phyloP scores from a whole-genome alignment of 2,113 vertebrate genomes.

The Pelecanoides urinatrix region DNA sequence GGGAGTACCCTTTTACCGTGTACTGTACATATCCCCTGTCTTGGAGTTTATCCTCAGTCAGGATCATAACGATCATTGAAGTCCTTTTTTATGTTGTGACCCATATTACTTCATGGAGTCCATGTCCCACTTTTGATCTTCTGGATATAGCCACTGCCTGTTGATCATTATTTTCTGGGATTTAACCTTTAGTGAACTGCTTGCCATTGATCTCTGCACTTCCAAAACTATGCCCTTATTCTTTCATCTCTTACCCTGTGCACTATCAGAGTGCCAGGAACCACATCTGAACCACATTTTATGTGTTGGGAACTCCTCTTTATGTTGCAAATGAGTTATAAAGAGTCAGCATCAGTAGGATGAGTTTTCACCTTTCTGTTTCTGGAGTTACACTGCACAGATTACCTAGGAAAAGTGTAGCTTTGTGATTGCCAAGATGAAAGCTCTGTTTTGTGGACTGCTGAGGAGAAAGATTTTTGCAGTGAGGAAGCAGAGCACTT shows the following conservation, averaged over 20 bases:
- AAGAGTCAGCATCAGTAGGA: neutral
- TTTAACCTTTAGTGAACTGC: neutral
- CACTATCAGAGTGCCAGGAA: neutral
- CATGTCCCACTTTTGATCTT: neutral
- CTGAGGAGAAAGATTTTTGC: neutral
- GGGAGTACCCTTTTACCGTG: neutral
- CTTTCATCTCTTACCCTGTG: neutral
- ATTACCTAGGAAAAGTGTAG: neutral
- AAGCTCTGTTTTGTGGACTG: neutral
- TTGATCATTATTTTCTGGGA: neutral
- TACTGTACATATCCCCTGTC: neutral
- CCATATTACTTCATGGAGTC: neutral
- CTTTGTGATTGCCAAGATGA: neutral
- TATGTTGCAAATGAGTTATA: neutral
- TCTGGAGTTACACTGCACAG: neutral
- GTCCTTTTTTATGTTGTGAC: neutral
- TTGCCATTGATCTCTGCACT: neutral
- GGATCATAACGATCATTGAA: neutral
- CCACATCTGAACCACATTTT: neutral
- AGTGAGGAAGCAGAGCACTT: neutral
- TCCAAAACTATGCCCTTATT: neutral
- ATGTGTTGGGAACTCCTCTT: neutral
- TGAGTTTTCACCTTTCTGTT: neutral
- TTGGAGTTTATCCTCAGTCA: neutral
- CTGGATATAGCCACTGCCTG: neutral